Evolutionary conservation across 2,888 invertebrate species (phyloP).

Genomic region (Cyrtodaria siliqua): DNA sequence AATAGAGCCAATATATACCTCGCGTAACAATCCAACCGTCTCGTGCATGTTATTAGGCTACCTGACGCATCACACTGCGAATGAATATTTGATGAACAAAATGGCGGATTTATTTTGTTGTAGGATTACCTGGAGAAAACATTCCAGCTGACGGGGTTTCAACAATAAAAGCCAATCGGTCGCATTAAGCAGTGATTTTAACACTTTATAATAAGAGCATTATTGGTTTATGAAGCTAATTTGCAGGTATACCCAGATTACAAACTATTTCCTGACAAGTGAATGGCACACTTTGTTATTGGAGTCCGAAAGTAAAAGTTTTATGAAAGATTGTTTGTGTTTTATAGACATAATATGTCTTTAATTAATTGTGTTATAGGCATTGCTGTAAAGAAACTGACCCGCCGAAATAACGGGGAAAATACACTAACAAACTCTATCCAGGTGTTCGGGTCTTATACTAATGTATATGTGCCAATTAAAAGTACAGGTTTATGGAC

Average conservation of each 20-base stretch:
- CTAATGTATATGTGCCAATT: no score
- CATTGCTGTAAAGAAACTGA: no score
- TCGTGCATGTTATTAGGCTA: conserved; percentile 60
- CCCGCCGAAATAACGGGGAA: no score
- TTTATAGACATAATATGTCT: no score
- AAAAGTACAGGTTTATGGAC: no score
- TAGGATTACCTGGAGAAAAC: conserved; percentile 44
- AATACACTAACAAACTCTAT: no score
- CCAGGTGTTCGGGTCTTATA: no score
- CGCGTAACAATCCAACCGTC: conserved; percentile 53
- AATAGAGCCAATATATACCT: conserved; percentile 60
- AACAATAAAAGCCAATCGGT: conserved; percentile 40
- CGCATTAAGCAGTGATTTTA: conserved; percentile 28
- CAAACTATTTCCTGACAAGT: no score
- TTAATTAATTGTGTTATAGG: no score
- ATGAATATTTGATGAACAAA: conserved; percentile 66
- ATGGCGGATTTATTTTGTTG: conserved; percentile 60
- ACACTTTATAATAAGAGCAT: conserved; percentile 25
- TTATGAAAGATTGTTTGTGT: no score
- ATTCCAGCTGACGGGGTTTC: conserved; percentile 46
- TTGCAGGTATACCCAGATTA: conserved; percentile 10
- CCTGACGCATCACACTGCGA: conserved; percentile 59
- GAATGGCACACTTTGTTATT: no score
- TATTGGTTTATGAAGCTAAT: conserved; percentile 24
- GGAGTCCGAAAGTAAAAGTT: no score